Conservation (phyloP, 2,797 vertebrate genomes). For the Nannoperca australis region DNA sequence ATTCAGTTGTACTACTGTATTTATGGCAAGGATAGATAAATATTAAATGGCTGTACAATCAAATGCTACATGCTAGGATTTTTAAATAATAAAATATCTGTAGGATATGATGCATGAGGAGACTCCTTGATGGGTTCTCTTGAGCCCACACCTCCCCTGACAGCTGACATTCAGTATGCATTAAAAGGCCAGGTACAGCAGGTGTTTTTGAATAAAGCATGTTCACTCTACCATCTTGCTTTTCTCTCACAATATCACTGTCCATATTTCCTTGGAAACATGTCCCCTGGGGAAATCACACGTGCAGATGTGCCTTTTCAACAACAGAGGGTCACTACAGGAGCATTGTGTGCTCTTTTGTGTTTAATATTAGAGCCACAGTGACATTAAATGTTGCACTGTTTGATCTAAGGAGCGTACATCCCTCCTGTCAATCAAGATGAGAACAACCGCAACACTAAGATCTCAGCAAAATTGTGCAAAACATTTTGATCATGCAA, state of each 20-base stretch:
- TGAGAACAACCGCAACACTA: constrained; percentile 7
- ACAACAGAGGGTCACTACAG: constrained; percentile 25
- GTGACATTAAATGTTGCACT: neutral
- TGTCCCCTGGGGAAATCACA: constrained; percentile 57
- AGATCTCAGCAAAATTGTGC: neutral
- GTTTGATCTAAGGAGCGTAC: constrained; percentile 8
- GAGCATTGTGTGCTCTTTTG: constrained; percentile 27
- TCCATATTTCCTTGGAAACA: constrained; percentile 49
- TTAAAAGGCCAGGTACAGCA: constrained; percentile 64
- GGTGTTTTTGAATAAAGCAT: constrained; percentile 73
- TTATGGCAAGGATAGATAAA: constrained; percentile 5
- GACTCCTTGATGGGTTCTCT: constrained; percentile 38
- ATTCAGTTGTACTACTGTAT: neutral
- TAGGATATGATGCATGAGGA: constrained; percentile 32
- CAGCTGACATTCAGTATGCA: constrained; percentile 64
- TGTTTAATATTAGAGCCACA: constrained; percentile 24
- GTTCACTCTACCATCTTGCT: constrained; percentile 42
- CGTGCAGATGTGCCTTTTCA: constrained; percentile 59
- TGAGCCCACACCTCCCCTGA: constrained; percentile 14
- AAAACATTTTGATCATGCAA: constrained; percentile 13
- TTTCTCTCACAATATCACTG: constrained; percentile 50
- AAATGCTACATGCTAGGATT: constrained; percentile 19
- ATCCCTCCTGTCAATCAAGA: constrained; percentile 37
- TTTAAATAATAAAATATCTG: constrained; percentile 48
- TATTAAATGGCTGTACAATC: constrained; percentile 4